These are phyloP conservation scores for Clunio marinus DNA, from an alignment of 2,888 invertebrate species.

Conservation along the genomic window DNA sequence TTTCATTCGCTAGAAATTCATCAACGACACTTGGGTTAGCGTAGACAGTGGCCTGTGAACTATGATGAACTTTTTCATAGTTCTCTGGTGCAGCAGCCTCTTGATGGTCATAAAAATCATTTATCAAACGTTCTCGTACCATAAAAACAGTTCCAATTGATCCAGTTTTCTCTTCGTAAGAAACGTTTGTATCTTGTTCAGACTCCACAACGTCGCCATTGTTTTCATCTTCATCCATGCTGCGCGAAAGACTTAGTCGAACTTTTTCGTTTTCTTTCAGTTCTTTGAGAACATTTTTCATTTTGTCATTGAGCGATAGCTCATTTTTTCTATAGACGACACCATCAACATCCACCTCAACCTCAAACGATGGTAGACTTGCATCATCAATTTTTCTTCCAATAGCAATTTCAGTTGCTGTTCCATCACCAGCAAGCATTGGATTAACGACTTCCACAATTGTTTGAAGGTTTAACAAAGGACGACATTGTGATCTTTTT, in stretches of 20 bases:
- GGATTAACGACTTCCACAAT: conserved; percentile 53
- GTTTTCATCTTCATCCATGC: conserved; percentile 47
- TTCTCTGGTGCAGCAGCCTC: background rate
- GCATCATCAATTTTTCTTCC: conserved; percentile 43
- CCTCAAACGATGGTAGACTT: conserved; percentile 33
- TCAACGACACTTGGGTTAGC: conserved; percentile 49
- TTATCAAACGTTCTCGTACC: conserved; percentile 40
- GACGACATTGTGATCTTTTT: background rate
- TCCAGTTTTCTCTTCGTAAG: conserved; percentile 41
- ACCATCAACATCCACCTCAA: conserved; percentile 41
- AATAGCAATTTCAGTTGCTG: conserved; percentile 49
- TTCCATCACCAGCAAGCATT: conserved; percentile 50
- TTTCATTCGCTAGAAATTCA: conserved; percentile 30
- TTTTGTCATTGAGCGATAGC: conserved; percentile 52
- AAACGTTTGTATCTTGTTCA: conserved; percentile 39
- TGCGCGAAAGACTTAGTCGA: conserved; percentile 52
- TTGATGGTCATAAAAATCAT: conserved; percentile 39
- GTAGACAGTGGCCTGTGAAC: conserved; percentile 47
- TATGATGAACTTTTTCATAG: conserved; percentile 41
- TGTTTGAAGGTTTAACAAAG: conserved; percentile 43
- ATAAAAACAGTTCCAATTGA: conserved; percentile 38
- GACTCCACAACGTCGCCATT: conserved; percentile 43
- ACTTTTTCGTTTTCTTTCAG: conserved; percentile 51
- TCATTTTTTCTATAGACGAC: conserved; percentile 47
- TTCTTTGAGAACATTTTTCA: conserved; percentile 52